A percentile compares a stretch with the other conserved stretches of the same genome.
These are phyloP conservation scores for Ephydatia muelleri DNA, from an alignment of 37 sponge, comb jelly and placozoan species.

Conservation along the genomic window DNA sequence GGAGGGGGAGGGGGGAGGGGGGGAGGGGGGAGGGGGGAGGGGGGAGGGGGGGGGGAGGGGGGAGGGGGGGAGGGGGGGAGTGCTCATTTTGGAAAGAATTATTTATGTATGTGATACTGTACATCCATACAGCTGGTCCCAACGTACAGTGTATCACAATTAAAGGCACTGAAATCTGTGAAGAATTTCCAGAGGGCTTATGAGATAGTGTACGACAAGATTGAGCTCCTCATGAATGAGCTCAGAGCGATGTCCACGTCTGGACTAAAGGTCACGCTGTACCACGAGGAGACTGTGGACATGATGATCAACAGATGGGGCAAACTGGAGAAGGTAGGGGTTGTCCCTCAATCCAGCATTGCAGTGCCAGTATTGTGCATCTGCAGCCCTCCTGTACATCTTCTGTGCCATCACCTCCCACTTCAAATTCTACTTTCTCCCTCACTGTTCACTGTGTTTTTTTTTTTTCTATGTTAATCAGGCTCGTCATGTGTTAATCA, in stretches of 20 bases:
- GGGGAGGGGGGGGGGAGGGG: background rate
- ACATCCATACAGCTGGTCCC: slow-evolving; percentile 69
- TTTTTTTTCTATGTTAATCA: no score
- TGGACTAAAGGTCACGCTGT: slow-evolving; percentile 1
- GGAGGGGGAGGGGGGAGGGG: background rate
- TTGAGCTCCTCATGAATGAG: slow-evolving; percentile 25
- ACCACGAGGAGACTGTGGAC: slow-evolving; percentile 60
- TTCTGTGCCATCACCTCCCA: background rate
- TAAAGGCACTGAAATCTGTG: slow-evolving; percentile 66
- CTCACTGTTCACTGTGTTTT: no score
- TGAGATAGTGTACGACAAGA: slow-evolving; percentile 42
- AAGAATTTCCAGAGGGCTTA: slow-evolving; percentile 67
- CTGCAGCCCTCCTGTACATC: background rate
- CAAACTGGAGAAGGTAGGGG: slow-evolving; percentile 81
- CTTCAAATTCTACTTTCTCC: no score
- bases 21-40: background rate
- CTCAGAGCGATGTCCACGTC: slow-evolving; percentile 9
- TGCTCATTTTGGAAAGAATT: background rate
- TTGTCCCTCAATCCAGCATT: background rate
- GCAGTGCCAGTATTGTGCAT: no score
- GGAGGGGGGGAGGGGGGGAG: background rate
- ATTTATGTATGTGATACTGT: background rate
- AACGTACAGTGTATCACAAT: slow-evolving; percentile 52
- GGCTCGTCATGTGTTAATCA: no score
- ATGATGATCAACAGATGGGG: slow-evolving; percentile 86